phyloP scores from a whole-genome alignment of 2,113 vertebrate genomes.

The Vidua chalybeata region DNA sequence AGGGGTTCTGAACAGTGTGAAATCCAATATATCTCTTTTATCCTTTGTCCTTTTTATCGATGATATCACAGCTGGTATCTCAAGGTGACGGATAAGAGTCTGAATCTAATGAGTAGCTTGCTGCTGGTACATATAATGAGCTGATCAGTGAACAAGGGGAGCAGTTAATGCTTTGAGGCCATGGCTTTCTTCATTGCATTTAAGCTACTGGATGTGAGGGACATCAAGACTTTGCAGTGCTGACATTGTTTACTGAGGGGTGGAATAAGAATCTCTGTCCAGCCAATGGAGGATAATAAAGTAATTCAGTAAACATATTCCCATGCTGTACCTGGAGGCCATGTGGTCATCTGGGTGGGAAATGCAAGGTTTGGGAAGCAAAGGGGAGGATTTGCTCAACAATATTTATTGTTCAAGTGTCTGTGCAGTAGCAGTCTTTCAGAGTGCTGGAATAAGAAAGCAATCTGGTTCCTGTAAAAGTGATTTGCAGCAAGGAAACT shows the following conservation, averaged over 20 bases:
- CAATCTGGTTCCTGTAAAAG: neutral
- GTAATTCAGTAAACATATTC: neutral
- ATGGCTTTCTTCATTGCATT: neutral
- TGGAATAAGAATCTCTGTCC: neutral
- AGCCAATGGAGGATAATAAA: neutral
- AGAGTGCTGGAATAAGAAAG: neutral
- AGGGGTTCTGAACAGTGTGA: slow-evolving; percentile 55
- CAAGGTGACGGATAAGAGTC: slow-evolving; percentile 66
- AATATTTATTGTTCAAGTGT: neutral
- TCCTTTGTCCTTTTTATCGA: slow-evolving; percentile 69
- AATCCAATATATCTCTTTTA: slow-evolving; percentile 65
- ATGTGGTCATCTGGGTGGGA: neutral
- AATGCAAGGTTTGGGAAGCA: neutral
- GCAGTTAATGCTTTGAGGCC: slow-evolving; percentile 18
- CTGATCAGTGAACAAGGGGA: slow-evolving; percentile 41
- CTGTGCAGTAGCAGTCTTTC: neutral
- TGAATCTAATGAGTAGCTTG: slow-evolving; percentile 65
- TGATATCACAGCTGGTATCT: slow-evolving; percentile 68
- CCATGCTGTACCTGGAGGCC: neutral
- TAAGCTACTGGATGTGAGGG: neutral
- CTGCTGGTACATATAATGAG: slow-evolving; percentile 67
- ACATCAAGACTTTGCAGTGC: neutral
- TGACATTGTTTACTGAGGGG: neutral
- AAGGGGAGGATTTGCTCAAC: neutral
- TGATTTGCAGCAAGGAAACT: neutral